A percentile compares a stretch with the other conserved stretches of the same genome.
These are phyloP conservation scores for Euclidia mi DNA, from an alignment of 2,888 invertebrate genomes.

Conservation along the genomic window DNA sequence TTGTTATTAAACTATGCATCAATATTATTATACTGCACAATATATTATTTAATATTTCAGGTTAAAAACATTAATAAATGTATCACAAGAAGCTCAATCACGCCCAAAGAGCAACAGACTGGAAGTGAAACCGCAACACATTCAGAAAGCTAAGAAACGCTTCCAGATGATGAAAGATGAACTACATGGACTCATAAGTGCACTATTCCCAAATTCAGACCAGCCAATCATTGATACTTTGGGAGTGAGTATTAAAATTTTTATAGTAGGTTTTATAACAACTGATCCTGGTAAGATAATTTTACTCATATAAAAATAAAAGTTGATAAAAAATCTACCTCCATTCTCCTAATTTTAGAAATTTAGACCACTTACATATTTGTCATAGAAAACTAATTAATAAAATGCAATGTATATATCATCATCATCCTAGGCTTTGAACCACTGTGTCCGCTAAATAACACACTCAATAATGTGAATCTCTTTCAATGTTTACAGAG, in stretches of 20 bases:
- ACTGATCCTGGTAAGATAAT: too few species aligned
- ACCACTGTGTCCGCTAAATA: too few species aligned
- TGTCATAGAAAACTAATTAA: too few species aligned
- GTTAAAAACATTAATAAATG: constrained; percentile 66
- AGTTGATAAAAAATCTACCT: too few species aligned
- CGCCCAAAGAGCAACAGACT: constrained; percentile 59
- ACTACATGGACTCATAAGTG: constrained; percentile 72
- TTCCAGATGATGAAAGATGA: constrained; percentile 75
- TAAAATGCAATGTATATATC: too few species aligned
- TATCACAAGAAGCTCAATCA: constrained; percentile 70
- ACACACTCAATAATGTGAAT: too few species aligned
- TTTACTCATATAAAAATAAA: too few species aligned
- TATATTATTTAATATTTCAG: constrained; percentile 57
- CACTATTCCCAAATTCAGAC: constrained; percentile 70
- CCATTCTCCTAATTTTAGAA: too few species aligned
- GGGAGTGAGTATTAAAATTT: constrained; percentile 66
- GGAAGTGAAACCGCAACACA: constrained; percentile 67
- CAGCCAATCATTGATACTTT: constrained; percentile 67
- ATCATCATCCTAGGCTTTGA: too few species aligned
- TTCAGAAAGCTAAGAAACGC: constrained; percentile 72
- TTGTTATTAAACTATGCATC: too few species aligned
- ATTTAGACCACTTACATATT: too few species aligned
- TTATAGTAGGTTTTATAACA: background rate
- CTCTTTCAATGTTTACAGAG: too few species aligned
- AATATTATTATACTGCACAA: constrained; percentile 7